A percentile compares a stretch with the other conserved stretches of the same genome.
These are phyloP conservation scores for Sicus ferrugineus DNA, from an alignment of 2,888 invertebrate species.

Conservation along the genomic window DNA sequence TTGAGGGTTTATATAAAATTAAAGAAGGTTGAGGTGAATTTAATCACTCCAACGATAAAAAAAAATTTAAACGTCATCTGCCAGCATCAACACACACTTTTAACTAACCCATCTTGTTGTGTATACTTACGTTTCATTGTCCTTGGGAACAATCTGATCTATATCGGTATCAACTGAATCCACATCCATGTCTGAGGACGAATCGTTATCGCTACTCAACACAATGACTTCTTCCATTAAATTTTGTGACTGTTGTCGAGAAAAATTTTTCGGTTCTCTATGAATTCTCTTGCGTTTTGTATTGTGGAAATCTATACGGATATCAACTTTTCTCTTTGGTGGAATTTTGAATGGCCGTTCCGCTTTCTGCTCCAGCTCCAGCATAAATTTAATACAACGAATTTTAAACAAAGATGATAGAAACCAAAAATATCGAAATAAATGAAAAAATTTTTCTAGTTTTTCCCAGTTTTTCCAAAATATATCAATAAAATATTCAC, in stretches of 20 bases:
- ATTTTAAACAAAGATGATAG: slow-evolving; percentile 10
- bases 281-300: neutral
- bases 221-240: slow-evolving; percentile 53
- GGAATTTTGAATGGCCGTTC: neutral
- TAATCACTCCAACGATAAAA: too few relatives aligned
- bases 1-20: too few relatives aligned
- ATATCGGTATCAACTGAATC: slow-evolving; percentile 43
- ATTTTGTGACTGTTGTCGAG: slow-evolving; percentile 17
- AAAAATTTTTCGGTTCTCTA: slow-evolving; percentile 16
- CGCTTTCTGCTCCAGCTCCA: slow-evolving; percentile 15
- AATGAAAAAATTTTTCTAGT: too few relatives aligned
- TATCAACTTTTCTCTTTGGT: neutral
- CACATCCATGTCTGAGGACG: slow-evolving; percentile 50
- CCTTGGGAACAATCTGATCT: slow-evolving; percentile 51
- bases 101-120: too few relatives aligned
- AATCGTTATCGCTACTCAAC: slow-evolving; percentile 49
- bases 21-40: too few relatives aligned
- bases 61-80: too few relatives aligned
- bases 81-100: too few relatives aligned
- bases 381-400: slow-evolving; percentile 18
- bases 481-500: slow-evolving; percentile 13
- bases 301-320: neutral
- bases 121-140: slow-evolving; percentile 51
- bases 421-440: slow-evolving; percentile 33
- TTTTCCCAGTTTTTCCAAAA: too few relatives aligned